Percentiles rank a stretch among this genome's conserved stretches.
These are phyloP conservation scores for Stegodyphus mimosarum DNA, from an alignment of 1,140 invertebrate genomes.

Conservation along the genomic window DNA sequence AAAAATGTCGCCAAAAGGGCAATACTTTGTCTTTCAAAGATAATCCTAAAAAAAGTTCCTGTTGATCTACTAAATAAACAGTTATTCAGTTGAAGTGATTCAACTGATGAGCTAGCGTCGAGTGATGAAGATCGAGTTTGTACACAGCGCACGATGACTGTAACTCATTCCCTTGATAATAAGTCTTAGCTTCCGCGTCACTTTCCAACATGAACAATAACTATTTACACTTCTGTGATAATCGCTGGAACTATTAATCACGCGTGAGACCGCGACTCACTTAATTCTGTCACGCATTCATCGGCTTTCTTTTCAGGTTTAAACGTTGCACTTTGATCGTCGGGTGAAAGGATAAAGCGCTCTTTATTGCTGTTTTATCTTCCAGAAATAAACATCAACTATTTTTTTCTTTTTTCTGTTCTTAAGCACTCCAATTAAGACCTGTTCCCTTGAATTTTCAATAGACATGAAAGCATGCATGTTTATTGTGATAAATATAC, in stretches of 20 bases:
- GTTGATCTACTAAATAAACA: slow-evolving; percentile 19
- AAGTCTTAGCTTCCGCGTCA: neutral
- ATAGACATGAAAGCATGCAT: too few relatives aligned
- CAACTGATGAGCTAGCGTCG: slow-evolving; percentile 11
- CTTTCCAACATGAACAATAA: slow-evolving; percentile 22
- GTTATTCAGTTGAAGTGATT: slow-evolving; percentile 29
- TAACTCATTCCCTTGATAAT: slow-evolving; percentile 9
- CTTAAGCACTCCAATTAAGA: neutral
- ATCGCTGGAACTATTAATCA: slow-evolving; percentile 48
- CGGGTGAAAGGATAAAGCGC: neutral
- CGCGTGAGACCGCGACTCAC: neutral
- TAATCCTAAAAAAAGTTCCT: neutral
- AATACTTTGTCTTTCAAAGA: neutral
- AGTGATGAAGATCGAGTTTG: slow-evolving; percentile 30
- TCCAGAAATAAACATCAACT: neutral
- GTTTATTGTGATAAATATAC: too few relatives aligned
- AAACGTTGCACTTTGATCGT: neutral
- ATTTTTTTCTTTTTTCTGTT: neutral
- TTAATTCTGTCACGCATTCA: slow-evolving; percentile 23
- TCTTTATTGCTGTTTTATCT: neutral
- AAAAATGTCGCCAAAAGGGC: neutral
- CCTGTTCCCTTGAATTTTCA: neutral
- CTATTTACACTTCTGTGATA: slow-evolving; percentile 7
- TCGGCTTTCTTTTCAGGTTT: neutral
- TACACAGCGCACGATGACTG: slow-evolving; percentile 1